Evolutionary conservation across 2,797 vertebrate species (phyloP).

Genomic region (Etheostoma nigrum): DNA sequence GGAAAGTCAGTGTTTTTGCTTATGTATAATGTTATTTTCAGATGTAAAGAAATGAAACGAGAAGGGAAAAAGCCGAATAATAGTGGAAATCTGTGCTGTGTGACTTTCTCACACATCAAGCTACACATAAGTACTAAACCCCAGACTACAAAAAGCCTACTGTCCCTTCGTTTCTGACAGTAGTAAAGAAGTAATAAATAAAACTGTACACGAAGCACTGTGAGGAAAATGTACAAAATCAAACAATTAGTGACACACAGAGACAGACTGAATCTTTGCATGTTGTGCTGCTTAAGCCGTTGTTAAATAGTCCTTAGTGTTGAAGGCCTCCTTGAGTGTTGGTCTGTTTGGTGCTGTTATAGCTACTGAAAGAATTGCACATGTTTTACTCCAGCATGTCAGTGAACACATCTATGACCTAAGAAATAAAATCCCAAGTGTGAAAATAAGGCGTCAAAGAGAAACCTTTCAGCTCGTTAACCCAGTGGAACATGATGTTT

Average conservation of each 20-base stretch:
- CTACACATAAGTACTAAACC: constrained; percentile 58
- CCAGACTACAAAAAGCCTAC: constrained; percentile 58
- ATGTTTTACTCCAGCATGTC: constrained; percentile 66
- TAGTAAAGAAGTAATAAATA: constrained; percentile 79
- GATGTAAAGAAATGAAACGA: constrained; percentile 48
- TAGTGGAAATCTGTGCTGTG: constrained; percentile 63
- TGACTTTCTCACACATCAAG: constrained; percentile 50
- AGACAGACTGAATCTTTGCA: constrained; percentile 46
- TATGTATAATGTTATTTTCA: constrained; percentile 54
- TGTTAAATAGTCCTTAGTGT: constrained; percentile 73
- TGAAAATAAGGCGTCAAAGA: constrained; percentile 62
- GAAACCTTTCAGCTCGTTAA: constrained; percentile 39
- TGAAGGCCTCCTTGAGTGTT: constrained; percentile 76
- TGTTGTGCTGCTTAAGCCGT: constrained; percentile 68
- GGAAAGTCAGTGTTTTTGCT: constrained; percentile 55
- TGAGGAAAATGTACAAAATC: constrained; percentile 74
- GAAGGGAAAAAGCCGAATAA: constrained; percentile 44
- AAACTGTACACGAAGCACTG: constrained; percentile 71
- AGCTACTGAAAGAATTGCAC: constrained; percentile 68
- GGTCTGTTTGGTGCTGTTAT: constrained; percentile 63
- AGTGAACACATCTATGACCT: constrained; percentile 50
- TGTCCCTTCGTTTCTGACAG: constrained; percentile 56
- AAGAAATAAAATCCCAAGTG: constrained; percentile 43
- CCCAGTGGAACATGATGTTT: constrained; percentile 57
- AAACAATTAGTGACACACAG: constrained; percentile 58